A percentile compares a stretch with the other conserved stretches of the same genome.
These are phyloP conservation scores for Lampris incognitus DNA, from an alignment of 2,113 vertebrate species.

Conservation along the genomic window DNA sequence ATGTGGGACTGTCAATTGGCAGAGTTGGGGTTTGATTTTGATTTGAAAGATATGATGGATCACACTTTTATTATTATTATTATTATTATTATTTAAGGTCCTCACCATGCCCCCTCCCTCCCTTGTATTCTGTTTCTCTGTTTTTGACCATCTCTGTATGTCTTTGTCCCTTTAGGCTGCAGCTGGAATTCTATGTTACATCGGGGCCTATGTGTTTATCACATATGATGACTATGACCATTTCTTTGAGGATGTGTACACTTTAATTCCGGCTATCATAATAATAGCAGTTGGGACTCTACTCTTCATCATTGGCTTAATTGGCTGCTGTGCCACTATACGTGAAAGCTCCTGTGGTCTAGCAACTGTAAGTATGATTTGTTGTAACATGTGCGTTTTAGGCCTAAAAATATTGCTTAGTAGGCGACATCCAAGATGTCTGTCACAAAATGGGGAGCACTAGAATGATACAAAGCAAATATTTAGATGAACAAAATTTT, in stretches of 20 bases:
- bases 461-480: neutral
- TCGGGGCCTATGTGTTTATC: constrained; percentile 99
- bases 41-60: too few species aligned
- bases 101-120: too few species aligned
- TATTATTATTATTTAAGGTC: too few species aligned
- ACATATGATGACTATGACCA: constrained; percentile 98
- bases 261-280: constrained; percentile 91
- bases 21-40: too few species aligned
- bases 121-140: neutral
- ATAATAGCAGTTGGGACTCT: constrained; percentile 95
- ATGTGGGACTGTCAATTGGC: too few species aligned
- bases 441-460: neutral
- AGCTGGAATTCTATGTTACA: constrained; percentile 96
- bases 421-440: neutral
- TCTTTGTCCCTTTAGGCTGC: constrained; percentile 85
- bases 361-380: constrained; percentile 86
- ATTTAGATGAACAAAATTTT: too few species aligned
- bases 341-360: constrained; percentile 95
- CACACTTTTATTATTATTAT: too few species aligned
- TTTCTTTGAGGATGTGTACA: constrained; percentile 97
- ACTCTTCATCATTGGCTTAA: constrained; percentile 95
- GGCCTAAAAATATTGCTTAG: neutral
- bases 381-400: neutral
- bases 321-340: constrained; percentile 96
- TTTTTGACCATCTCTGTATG: neutral